Conservation (phyloP, 2,888 invertebrate species). For the Tridacna gigas region DNA sequence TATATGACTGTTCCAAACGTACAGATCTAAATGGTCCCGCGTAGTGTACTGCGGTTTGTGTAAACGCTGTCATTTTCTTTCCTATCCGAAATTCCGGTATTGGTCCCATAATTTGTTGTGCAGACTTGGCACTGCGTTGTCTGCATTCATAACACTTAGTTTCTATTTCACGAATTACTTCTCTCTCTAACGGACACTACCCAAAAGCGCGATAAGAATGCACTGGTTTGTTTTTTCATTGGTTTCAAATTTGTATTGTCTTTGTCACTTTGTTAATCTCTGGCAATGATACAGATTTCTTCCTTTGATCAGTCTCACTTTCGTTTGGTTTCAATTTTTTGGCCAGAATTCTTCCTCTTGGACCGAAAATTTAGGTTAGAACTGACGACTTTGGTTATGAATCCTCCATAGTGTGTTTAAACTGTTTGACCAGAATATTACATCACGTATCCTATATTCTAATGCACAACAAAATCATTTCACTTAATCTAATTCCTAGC, state of each 20-base stretch:
- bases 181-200: too few relatives aligned
- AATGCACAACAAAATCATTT: too few relatives aligned
- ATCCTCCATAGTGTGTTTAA: constrained; percentile 59
- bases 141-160: too few relatives aligned
- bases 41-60: too few relatives aligned
- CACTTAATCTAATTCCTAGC: constrained; percentile 18
- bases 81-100: too few relatives aligned
- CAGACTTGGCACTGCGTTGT: too few relatives aligned
- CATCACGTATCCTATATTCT: neutral
- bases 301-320: neutral
- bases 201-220: too few relatives aligned
- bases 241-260: neutral
- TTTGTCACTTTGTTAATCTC: neutral
- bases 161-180: too few relatives aligned
- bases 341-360: constrained; percentile 30
- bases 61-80: too few relatives aligned
- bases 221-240: constrained; percentile 17
- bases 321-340: constrained; percentile 5
- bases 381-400: constrained; percentile 39
- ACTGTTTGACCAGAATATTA: constrained; percentile 46
- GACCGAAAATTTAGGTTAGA: constrained; percentile 40
- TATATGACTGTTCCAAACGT: too few relatives aligned
- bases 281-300: neutral
- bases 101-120: too few relatives aligned
- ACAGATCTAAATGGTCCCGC: constrained; percentile 57